Evolutionary conservation across 2,797 vertebrate genomes (phyloP), one percentile per base, ranked within the genome.

Genomic region (Myripristis murdjan): DNA sequence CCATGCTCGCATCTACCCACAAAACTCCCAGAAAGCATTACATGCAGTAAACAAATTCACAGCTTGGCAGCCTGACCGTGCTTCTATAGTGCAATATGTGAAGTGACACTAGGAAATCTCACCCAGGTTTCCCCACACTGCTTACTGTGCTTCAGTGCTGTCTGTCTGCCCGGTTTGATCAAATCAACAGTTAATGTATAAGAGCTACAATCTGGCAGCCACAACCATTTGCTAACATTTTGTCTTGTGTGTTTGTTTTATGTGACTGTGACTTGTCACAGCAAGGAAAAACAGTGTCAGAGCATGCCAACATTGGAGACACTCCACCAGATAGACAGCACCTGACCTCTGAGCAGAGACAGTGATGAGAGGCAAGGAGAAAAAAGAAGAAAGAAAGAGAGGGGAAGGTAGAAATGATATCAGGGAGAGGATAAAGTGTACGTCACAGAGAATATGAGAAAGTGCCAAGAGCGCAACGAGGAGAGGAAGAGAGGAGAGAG

Each of bases 101-200:
- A 35, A 47, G 46, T 24, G 28, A 46, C 63, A 31, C 20, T 33
- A 28, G 20, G 28, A 64, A 74, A 62, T 54, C 60, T 37, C 11
- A 37, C 18, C 37, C 2, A 33, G 51, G 70, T 33, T 66, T 64
- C 56, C 69, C 37, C 16, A 55, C 47, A 67, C 33, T 67, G 68
- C 24, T 35, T 49, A 52, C 35, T 70, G 56, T 33, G 49, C 51
- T 68, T 74, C 80, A 75, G 67, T 60, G 65, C 70, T 64, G 52
- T 35, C 64, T 55, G 55, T 68, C 61, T 72, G 28, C 48, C 62
- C 55, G 37, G 20, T 62, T 59, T 47, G 64, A 52, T 83, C 48
- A 73, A 75, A 82, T 71, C 63, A 76, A 26, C 61, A 59, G 18
- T 70, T 63, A 59, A 70, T 75, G 58, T 64, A 63, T 39, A 47